phyloP scores from a whole-genome alignment of 2,113 vertebrate species.

The Scalopus aquaticus region DNA sequence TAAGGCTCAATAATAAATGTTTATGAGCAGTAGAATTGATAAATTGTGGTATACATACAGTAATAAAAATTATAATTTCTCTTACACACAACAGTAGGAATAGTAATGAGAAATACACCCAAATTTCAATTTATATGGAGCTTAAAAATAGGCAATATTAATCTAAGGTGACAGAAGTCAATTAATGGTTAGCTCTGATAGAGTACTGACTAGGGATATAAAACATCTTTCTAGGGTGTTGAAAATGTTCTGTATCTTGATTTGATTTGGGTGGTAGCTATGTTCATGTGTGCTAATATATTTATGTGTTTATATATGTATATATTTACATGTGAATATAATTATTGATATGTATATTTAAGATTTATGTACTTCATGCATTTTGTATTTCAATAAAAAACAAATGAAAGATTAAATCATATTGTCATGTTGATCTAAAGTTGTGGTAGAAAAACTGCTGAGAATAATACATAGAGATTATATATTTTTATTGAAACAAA shows the following conservation, averaged over 20 bases:
- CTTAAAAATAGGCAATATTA: not conserved
- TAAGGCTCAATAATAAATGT: not conserved
- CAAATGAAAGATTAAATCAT: constrained; percentile 24
- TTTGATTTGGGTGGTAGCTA: not conserved
- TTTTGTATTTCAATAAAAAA: constrained; percentile 18
- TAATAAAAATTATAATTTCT: not conserved
- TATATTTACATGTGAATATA: not conserved
- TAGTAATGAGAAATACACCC: not conserved
- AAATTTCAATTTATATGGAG: not conserved
- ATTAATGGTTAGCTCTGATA: not conserved
- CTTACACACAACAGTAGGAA: not conserved
- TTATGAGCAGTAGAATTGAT: not conserved
- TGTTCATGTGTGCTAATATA: not conserved
- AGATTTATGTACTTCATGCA: not conserved
- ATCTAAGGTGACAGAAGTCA: not conserved
- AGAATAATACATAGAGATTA: constrained; percentile 13
- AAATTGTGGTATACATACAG: not conserved
- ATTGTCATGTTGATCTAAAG: not conserved
- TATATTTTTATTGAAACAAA: not conserved
- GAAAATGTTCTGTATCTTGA: not conserved
- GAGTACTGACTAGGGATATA: not conserved
- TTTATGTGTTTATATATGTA: not conserved
- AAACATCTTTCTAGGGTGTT: not conserved
- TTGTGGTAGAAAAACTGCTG: constrained; percentile 17
- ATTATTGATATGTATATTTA: not conserved